Conservation (phyloP, 2,888 invertebrate species). For the Drosophila recens region DNA sequence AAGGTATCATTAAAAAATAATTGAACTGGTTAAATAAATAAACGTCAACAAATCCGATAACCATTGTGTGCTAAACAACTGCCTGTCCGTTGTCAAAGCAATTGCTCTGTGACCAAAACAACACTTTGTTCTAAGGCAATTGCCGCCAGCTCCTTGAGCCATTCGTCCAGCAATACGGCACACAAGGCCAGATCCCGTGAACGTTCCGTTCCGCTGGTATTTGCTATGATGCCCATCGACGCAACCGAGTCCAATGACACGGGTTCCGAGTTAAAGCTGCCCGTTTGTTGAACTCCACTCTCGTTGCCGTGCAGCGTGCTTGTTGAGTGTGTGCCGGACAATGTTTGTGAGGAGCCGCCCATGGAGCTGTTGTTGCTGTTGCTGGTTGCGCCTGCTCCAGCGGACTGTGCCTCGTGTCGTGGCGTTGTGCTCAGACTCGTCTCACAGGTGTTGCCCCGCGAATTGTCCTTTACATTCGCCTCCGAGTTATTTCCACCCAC, state of each 20-base stretch:
- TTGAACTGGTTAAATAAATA: constrained; percentile 66
- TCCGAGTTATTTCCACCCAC: constrained; percentile 52
- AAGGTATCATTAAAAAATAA: constrained; percentile 39
- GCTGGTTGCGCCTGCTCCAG: constrained; percentile 9
- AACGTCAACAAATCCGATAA: constrained; percentile 71
- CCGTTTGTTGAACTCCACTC: constrained; percentile 32
- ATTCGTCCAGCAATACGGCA: constrained; percentile 96
- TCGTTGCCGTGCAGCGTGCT: constrained; percentile 69
- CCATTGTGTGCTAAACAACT: constrained; percentile 42
- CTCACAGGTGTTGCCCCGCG: constrained; percentile 58
- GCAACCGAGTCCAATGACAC: constrained; percentile 84
- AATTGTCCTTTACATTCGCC: constrained; percentile 17
- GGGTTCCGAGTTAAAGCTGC: constrained; percentile 77
- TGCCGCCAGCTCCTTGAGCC: constrained; percentile 97
- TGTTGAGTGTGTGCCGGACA: constrained; percentile 67
- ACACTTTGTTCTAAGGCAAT: constrained; percentile 97
- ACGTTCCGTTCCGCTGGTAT: constrained; percentile 85
- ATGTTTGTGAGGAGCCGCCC: constrained; percentile 71
- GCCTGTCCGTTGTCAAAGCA: constrained; percentile 57
- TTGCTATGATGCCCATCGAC: constrained; percentile 84
- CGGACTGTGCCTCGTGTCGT: constrained; percentile 27
- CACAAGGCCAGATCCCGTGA: constrained; percentile 90
- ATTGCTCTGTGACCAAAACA: constrained; percentile 86
- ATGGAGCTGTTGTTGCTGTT: constrained; percentile 51
- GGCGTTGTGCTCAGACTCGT: constrained; percentile 76